These are phyloP conservation scores for Choloepus hoffmanni DNA, from an alignment of 2,113 vertebrate species.

Conservation along the genomic window DNA sequence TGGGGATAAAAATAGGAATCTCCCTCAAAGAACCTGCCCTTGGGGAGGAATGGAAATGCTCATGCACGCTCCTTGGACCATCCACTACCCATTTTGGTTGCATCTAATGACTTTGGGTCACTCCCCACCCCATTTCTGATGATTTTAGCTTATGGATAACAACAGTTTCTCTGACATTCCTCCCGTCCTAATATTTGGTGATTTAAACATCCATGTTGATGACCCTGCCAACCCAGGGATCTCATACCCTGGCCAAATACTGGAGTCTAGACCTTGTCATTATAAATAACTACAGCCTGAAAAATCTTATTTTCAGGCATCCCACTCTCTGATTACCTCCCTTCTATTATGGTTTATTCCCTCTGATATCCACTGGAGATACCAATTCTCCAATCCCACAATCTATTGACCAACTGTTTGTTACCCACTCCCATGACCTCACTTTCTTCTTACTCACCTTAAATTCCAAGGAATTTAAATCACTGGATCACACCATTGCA, in stretches of 20 bases:
- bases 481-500: not conserved
- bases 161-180: not conserved
- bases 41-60: not conserved
- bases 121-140: not conserved
- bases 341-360: not conserved
- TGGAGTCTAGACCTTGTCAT: not conserved
- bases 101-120: accelerated
- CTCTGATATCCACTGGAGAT: not conserved
- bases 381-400: not conserved
- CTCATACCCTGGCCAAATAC: not conserved
- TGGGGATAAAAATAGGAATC: not conserved
- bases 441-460: not conserved
- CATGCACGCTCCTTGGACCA: accelerated
- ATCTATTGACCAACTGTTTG: not conserved
- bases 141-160: not conserved
- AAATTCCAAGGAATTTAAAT: not conserved
- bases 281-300: not conserved
- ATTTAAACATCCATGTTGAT: not conserved
- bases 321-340: not conserved
- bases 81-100: accelerated
- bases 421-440: not conserved
- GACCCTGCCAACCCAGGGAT: no score
- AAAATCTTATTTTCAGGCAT: not conserved
- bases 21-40: not conserved
- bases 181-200: not conserved